Percentiles rank a stretch among this genome's conserved stretches.
phyloP scores from a whole-genome alignment of 2,113 vertebrate genomes.

The Oncorhynchus clarkii region DNA sequence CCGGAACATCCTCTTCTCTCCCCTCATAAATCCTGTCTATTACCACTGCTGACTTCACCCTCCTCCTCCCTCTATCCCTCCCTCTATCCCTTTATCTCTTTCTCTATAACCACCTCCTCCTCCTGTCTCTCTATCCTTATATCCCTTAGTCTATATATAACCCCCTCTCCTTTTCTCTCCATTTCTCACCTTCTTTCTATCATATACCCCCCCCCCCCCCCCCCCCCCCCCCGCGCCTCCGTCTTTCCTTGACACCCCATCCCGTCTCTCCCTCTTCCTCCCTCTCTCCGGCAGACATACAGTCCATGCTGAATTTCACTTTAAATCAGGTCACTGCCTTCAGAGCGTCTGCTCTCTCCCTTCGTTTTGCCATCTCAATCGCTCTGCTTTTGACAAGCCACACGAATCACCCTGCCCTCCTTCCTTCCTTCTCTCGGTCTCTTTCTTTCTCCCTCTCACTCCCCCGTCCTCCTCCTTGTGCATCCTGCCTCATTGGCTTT shows the following conservation, averaged over 20 bases:
- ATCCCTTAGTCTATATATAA: background rate
- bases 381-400: conserved; percentile 54
- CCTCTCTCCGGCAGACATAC: conserved; percentile 63
- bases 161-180: background rate
- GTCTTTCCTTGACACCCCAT: conserved; percentile 18
- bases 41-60: conserved; percentile 3
- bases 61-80: conserved; percentile 3
- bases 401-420: background rate
- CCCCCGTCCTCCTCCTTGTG: background rate
- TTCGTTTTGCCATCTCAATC: conserved; percentile 62
- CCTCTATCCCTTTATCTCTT: background rate
- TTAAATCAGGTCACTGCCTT: conserved; percentile 80
- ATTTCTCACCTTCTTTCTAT: background rate
- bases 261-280: conserved; percentile 52
- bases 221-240: conserved; percentile 4
- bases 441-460: background rate
- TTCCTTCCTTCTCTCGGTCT: background rate
- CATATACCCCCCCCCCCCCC: background rate
- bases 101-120: background rate
- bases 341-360: conserved; percentile 37
- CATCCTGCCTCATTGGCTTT: conserved; percentile 12
- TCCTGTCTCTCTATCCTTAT: background rate
- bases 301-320: conserved; percentile 78
- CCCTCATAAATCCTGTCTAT: conserved; percentile 51
- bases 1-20: conserved; percentile 16